Evolutionary conservation across 2,797 vertebrate genomes (phyloP), one percentile per base, ranked within the genome.

Genomic region (Spheniscus humboldti): DNA sequence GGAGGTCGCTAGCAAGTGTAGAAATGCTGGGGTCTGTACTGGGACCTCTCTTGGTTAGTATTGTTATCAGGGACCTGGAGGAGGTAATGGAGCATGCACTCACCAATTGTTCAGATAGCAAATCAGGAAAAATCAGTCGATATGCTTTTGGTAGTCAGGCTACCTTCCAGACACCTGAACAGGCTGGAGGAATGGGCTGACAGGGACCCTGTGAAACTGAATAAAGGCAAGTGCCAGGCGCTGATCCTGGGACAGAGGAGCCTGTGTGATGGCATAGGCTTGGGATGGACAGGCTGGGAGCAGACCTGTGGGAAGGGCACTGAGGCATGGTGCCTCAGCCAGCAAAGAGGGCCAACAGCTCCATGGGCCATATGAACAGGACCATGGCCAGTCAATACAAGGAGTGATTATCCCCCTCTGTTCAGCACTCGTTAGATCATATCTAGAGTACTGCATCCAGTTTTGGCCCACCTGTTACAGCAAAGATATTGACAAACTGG

Each of bases 11-110:
- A 57, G 11, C 52, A 56, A 52, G 15, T 28, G 30, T 24, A 52
- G n/a, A 64, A 52, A n/a, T 78, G 28, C 35, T 4, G 4, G 0
- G 0, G 3, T 64, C 56, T 73, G 9, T 50, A 8, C 33, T 52
- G 60, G 60, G 15, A 56, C 23, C 5, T 56, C 6, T 90, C 50
- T 53, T 73, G 30, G 10, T 62, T 77, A 15, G 23, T n/a, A 8
- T 3, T 43, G 10, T 64, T 37, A 18, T 35, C 47, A 62, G 53
- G 8, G 33, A 22, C 28, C 24, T 41, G 39, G 17, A 75, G 17
- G 39, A 79, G 45, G 19, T 64, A 55, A 33, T 20, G 52, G 27
- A 75, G 25, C 43, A 23, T 14, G 23, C 20, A 13, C 28, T 75
- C 5, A 57, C 20, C 47, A 73, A 22, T 31, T 89, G 25, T 41